A percentile compares a stretch with the other conserved stretches of the same genome.
Evolutionary conservation across 2,113 vertebrate genomes (phyloP).

Genomic region (Xiphophorus maculatus): DNA sequence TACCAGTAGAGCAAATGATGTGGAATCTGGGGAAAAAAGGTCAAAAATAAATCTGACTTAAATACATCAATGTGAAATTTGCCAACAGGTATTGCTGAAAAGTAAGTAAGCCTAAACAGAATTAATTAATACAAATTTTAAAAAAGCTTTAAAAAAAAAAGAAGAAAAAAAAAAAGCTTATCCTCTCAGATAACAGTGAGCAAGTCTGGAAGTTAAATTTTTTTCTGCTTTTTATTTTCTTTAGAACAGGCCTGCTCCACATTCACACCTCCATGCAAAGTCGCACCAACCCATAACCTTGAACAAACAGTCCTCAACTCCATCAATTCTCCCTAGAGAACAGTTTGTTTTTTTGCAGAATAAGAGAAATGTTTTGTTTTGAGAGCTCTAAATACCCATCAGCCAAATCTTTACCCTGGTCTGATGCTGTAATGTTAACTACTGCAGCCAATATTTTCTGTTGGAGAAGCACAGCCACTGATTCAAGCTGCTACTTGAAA

Average conservation of each 20-base stretch:
- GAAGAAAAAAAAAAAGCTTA: background rate
- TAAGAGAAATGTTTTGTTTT: background rate
- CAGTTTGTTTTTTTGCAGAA: background rate
- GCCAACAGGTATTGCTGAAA: background rate
- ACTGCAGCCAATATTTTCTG: background rate
- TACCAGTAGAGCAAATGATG: background rate
- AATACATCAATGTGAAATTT: background rate
- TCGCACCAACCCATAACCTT: slow-evolving; percentile 43
- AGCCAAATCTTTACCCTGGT: background rate
- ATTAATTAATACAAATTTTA: background rate
- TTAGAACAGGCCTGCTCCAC: slow-evolving; percentile 34
- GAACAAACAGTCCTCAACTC: slow-evolving; percentile 54
- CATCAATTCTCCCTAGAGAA: slow-evolving; percentile 8
- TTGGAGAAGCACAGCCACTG: background rate
- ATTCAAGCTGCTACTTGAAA: slow-evolving; percentile 8
- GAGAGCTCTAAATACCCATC: background rate
- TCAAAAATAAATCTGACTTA: background rate
- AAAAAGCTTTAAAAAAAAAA: background rate
- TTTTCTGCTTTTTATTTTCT: slow-evolving; percentile 27
- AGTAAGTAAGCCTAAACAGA: background rate
- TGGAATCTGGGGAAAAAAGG: too few relatives aligned
- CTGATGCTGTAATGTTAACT: background rate
- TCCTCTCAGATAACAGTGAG: background rate
- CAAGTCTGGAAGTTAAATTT: slow-evolving; percentile 23
- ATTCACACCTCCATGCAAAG: slow-evolving; percentile 55